phyloP scores from a whole-genome alignment of 2,888 invertebrate genomes.

The Diadromus collaris region DNA sequence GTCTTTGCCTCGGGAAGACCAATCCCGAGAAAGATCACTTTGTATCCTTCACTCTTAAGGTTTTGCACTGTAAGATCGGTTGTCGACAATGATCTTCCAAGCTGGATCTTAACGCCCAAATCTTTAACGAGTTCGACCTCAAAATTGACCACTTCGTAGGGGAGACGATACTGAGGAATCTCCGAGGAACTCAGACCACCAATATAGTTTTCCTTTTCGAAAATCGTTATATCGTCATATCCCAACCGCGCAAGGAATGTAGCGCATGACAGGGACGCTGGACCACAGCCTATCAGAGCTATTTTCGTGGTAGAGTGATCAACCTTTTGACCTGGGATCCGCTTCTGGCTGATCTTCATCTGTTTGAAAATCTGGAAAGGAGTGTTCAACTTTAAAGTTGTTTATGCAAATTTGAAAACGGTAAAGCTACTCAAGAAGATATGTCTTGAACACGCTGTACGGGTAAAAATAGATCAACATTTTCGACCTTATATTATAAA shows the following conservation, averaged over 20 bases:
- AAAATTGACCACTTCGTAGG: conserved; percentile 95
- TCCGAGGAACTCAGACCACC: conserved; percentile 98
- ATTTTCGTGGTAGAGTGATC: conserved; percentile 85
- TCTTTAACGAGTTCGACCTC: conserved; percentile 96
- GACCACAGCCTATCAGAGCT: conserved; percentile 96
- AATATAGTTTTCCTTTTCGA: conserved; percentile 92
- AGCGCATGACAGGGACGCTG: conserved; percentile 97
- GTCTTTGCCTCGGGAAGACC: conserved; percentile 95
- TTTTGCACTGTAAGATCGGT: conserved; percentile 87
- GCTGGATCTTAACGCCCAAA: conserved; percentile 94
- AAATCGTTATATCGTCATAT: conserved; percentile 94
- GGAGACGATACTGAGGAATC: conserved; percentile 98
- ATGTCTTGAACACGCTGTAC: background rate
- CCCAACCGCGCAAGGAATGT: conserved; percentile 97
- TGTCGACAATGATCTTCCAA: conserved; percentile 86
- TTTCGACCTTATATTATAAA: too few relatives aligned
- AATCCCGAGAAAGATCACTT: conserved; percentile 92
- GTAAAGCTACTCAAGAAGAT: background rate
- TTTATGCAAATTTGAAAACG: background rate
- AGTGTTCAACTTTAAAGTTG: background rate
- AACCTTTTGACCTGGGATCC: conserved; percentile 85
- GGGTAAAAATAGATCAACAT: background rate
- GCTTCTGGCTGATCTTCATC: conserved; percentile 95
- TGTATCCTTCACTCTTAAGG: conserved; percentile 85
- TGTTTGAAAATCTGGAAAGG: conserved; percentile 89